Base-by-base conservation (phyloP, 2,113 vertebrate species). In the Neolamprologus devosi region DNA sequence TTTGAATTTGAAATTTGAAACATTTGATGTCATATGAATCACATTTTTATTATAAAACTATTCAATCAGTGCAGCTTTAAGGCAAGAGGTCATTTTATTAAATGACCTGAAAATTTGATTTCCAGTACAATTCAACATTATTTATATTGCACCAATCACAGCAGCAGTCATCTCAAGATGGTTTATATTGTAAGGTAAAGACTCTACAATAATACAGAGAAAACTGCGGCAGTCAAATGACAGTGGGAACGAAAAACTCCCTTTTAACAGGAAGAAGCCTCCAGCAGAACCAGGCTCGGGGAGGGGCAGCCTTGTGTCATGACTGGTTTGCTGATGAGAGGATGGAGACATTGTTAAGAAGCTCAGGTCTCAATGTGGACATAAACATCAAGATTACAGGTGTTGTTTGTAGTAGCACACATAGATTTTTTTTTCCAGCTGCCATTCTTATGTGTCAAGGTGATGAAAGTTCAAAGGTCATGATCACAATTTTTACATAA, bases 391-490 rank as follows among this genome's bases (percentile, higher is more conserved):
- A 42, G 21, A 42, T 73, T 45, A 0, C n/a, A 45, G 19, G 40
- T 14, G 9, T 45, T 45, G 37, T 73, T 10, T 73, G 40, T 42
- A 70, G 21, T 73, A 45, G 68, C 8, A 0, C 40, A 75, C 21
- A 11, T 17, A 11, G 5, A 23, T 42, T 4, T 26, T 70, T 26
- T 19, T 5, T 1, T 0, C 9, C 4, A 75, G 42, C 70, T 19
- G 70, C 26, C 68, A 19, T 75, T 75, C 23, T 28, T 49, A 47
- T 19, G 14, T 75, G 42, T 78, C 9, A 78, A 49, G 21, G 17
- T 42, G 23, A 33, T 30, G 19, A 21, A 13, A 79, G 51, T 63
- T 80, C 45, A 88, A 85, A 87, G 58, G 47, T 85, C 79, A 49
- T 0, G 1, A 4, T 26, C 30, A 33, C 28, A 30, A 40, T 11